phyloP scores from a whole-genome alignment of 1,140 invertebrate genomes.

The Planococcus citri region DNA sequence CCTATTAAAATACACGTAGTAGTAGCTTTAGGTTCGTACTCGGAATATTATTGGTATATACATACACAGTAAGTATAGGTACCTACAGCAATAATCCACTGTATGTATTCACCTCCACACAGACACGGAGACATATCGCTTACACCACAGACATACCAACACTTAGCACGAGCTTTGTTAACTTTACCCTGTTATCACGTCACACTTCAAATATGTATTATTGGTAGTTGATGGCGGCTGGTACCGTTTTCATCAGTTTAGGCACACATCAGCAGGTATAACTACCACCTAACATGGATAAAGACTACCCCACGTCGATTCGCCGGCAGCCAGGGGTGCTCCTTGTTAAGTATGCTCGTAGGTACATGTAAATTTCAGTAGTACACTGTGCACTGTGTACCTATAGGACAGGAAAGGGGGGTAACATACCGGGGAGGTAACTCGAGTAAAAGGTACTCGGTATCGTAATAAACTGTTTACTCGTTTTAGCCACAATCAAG shows the following conservation, averaged over 20 bases:
- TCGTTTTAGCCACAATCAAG: background rate
- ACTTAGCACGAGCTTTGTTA: background rate
- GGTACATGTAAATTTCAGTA: too few species aligned
- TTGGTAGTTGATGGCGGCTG: conserved; percentile 5
- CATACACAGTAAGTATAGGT: too few species aligned
- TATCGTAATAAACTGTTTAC: conserved; percentile 2
- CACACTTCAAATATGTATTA: conserved; percentile 7
- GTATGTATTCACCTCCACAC: too few species aligned
- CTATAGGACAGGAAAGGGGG: too few species aligned
- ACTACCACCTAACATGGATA: conserved; percentile 1
- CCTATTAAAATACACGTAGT: background rate
- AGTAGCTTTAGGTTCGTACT: background rate
- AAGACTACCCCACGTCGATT: too few species aligned
- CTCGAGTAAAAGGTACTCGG: background rate
- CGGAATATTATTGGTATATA: too few species aligned
- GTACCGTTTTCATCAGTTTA: conserved; percentile 6
- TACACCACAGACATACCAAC: too few species aligned
- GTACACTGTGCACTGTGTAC: too few species aligned
- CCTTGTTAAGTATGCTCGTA: background rate
- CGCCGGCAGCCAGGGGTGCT: too few species aligned
- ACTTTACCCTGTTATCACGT: conserved; percentile 6
- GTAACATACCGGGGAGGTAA: too few species aligned
- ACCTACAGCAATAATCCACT: too few species aligned
- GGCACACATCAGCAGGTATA: conserved; percentile 2
- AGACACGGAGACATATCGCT: too few species aligned